Evolutionary conservation across 2,888 invertebrate species (phyloP).

Genomic region (Eupithecia pulchellata): DNA sequence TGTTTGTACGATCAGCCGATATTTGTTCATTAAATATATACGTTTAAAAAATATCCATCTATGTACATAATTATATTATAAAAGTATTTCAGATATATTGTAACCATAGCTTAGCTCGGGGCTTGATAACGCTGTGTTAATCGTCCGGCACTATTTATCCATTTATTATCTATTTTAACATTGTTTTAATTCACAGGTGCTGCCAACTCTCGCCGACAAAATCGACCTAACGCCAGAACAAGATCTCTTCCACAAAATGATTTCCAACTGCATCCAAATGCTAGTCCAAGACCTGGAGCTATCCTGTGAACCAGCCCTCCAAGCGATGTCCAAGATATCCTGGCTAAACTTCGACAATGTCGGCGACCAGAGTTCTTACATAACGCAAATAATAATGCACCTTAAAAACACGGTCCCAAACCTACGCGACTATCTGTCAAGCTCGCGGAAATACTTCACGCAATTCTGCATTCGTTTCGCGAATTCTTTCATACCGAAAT

Average conservation of each 20-base stretch:
- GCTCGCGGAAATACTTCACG: constrained; percentile 98
- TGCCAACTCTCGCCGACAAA: constrained; percentile 88
- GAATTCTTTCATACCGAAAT: constrained; percentile 97
- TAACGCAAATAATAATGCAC: constrained; percentile 94
- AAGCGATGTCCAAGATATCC: constrained; percentile 96
- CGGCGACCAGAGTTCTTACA: constrained; percentile 98
- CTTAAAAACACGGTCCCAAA: constrained; percentile 94
- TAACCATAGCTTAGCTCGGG: no score
- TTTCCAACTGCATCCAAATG: constrained; percentile 94
- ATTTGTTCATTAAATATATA: no score
- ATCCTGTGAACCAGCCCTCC: constrained; percentile 96
- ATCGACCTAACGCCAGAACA: constrained; percentile 94
- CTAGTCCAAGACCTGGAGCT: constrained; percentile 96
- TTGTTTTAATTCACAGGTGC: constrained; percentile 71
- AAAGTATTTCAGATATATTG: no score
- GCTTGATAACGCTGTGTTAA: no score
- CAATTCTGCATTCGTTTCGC: constrained; percentile 99
- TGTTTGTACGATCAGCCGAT: no score
- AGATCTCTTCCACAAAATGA: constrained; percentile 93
- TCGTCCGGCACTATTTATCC: no score
- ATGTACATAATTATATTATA: no score
- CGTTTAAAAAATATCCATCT: no score
- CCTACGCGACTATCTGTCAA: constrained; percentile 94
- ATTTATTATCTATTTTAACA: background rate
- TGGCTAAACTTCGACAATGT: constrained; percentile 97